Percentiles rank a stretch among this genome's conserved stretches.
Evolutionary conservation across 1,140 invertebrate genomes (phyloP).

Genomic region (Oedothorax gibbosus): DNA sequence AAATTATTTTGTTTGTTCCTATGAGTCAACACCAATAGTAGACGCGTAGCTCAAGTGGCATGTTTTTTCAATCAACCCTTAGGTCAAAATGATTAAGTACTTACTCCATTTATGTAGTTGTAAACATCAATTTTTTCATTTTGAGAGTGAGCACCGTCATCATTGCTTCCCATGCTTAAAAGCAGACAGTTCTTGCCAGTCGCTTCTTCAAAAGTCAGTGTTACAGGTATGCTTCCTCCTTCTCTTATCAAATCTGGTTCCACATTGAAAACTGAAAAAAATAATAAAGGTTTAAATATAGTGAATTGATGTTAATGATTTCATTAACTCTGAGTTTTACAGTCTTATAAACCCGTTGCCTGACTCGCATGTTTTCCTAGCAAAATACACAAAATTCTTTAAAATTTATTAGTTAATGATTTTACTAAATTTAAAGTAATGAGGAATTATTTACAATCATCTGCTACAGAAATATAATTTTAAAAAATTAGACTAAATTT

Average conservation of each 20-base stretch:
- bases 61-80: neutral
- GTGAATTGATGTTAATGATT: too few species aligned
- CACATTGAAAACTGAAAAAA: constrained; percentile 81
- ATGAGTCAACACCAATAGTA: too few species aligned
- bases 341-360: too few species aligned
- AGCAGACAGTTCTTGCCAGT: constrained; percentile 94
- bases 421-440: too few species aligned
- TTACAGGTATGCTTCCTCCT: constrained; percentile 96
- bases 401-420: too few species aligned
- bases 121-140: constrained; percentile 94
- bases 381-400: too few species aligned
- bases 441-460: too few species aligned
- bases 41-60: too few species aligned
- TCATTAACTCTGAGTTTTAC: too few species aligned
- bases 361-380: too few species aligned
- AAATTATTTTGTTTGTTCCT: neutral
- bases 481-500: too few species aligned
- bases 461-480: too few species aligned
- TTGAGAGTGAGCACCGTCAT: constrained; percentile 98
- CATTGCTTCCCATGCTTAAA: constrained; percentile 86
- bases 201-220: constrained; percentile 87
- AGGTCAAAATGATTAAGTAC: neutral
- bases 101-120: constrained; percentile 95
- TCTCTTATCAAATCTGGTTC: constrained; percentile 95
- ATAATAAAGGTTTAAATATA: constrained; percentile 15